A percentile compares a stretch with the other conserved stretches of the same genome.
phyloP scores from a whole-genome alignment of 2,113 vertebrate species.

The Erythrocercus mccallii region DNA sequence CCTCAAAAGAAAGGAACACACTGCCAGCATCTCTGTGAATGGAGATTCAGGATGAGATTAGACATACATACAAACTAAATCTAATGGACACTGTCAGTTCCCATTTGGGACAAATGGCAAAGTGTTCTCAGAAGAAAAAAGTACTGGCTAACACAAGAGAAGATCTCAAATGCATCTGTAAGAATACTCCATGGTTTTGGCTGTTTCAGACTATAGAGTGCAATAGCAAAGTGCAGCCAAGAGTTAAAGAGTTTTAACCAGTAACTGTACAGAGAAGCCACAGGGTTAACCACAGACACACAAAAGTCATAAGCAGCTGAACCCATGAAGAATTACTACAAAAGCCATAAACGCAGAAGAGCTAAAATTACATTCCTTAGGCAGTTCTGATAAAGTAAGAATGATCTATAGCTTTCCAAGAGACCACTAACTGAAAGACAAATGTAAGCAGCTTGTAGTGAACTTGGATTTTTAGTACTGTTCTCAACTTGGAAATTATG shows the following conservation, averaged over 20 bases:
- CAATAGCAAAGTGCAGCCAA: neutral
- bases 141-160: neutral
- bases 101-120: neutral
- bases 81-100: neutral
- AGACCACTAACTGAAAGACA: neutral
- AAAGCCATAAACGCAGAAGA: neutral
- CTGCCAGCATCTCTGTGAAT: neutral
- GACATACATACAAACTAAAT: neutral
- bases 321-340: neutral
- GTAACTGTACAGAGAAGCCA: neutral
- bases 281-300: neutral
- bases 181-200: neutral
- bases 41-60: neutral
- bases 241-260: neutral
- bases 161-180: neutral
- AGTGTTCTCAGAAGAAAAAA: neutral
- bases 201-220: neutral
- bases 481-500: constrained; percentile 2
- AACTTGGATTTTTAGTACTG: neutral
- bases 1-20: neutral
- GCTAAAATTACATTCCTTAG: constrained; percentile 3
- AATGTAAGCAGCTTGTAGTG: neutral
- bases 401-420: neutral
- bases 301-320: neutral
- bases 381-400: constrained; percentile 21